phyloP scores from a whole-genome alignment of 1,140 invertebrate genomes.

The Copidosoma floridanum region DNA sequence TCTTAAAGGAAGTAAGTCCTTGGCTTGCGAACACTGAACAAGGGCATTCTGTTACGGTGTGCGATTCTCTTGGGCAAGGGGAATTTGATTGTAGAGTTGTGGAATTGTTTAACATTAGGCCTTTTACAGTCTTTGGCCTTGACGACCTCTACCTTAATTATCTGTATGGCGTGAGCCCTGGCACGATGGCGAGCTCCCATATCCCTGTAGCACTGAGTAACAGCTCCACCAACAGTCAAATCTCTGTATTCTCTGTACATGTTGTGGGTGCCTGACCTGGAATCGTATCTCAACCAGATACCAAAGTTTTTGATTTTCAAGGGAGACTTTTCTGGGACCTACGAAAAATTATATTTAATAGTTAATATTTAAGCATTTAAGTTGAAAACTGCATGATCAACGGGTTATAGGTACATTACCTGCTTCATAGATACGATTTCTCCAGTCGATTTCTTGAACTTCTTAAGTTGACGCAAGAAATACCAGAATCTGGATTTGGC shows the following conservation, averaged over 20 bases:
- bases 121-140: constrained; percentile 84
- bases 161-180: constrained; percentile 94
- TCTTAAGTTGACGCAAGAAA: constrained; percentile 93
- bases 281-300: constrained; percentile 97
- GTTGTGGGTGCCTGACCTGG: constrained; percentile 97
- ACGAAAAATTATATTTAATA: constrained; percentile 38
- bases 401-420: no score
- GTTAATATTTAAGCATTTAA: no score
- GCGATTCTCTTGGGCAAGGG: constrained; percentile 92
- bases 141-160: constrained; percentile 94
- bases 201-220: constrained; percentile 98
- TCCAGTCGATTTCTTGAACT: constrained; percentile 98
- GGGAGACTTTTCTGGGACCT: constrained; percentile 88
- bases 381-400: no score
- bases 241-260: constrained; percentile 99
- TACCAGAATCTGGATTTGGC: constrained; percentile 99
- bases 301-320: constrained; percentile 98
- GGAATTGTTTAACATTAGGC: constrained; percentile 96
- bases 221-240: constrained; percentile 88
- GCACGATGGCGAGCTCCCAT: constrained; percentile 99
- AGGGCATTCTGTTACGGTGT: constrained; percentile 74
- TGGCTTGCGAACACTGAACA: constrained; percentile 85
- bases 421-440: constrained; percentile 95
- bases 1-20: constrained; percentile 88
- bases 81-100: constrained; percentile 94